phyloP scores from a whole-genome alignment of 2,113 vertebrate genomes.

The Rhegmatorhina hoffmannsi region DNA sequence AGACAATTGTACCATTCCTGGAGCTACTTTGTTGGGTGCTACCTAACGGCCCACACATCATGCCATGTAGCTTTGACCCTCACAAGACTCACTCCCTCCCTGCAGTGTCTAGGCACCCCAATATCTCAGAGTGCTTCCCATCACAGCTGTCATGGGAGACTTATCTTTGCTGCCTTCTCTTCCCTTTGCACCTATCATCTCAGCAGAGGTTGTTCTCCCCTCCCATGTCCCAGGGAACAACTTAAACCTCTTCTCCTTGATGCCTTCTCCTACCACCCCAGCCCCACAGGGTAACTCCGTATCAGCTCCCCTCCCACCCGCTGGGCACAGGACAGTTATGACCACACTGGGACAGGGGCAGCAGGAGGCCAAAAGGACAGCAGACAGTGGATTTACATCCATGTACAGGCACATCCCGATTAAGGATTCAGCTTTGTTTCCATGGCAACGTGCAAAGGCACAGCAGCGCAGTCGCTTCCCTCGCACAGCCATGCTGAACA shows the following conservation, averaged over 20 bases:
- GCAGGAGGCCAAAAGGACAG: slow-evolving; percentile 2
- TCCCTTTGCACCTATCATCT: not conserved
- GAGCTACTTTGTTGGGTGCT: not conserved
- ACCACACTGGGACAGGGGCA: not conserved
- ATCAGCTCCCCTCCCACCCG: not conserved
- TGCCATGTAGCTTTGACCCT: not conserved
- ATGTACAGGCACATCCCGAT: not conserved
- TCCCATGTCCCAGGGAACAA: not conserved
- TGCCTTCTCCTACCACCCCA: not conserved
- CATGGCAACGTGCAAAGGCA: not conserved
- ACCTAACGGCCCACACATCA: not conserved
- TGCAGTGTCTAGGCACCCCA: not conserved
- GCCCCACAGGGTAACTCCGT: not conserved
- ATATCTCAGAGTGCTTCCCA: not conserved
- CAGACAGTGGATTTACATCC: not conserved
- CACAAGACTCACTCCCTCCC: not conserved
- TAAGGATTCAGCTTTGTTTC: slow-evolving; percentile 43
- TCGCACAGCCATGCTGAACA: not conserved
- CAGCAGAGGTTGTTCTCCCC: not conserved
- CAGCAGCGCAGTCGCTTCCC: not conserved
- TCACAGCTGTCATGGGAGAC: not conserved
- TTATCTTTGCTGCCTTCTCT: not conserved
- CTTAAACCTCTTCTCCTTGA: not conserved
- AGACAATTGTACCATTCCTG: not conserved
- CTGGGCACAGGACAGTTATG: not conserved